Base-by-base conservation (phyloP, 1,140 invertebrate genomes). In the Plectrocnemia conspersa region DNA sequence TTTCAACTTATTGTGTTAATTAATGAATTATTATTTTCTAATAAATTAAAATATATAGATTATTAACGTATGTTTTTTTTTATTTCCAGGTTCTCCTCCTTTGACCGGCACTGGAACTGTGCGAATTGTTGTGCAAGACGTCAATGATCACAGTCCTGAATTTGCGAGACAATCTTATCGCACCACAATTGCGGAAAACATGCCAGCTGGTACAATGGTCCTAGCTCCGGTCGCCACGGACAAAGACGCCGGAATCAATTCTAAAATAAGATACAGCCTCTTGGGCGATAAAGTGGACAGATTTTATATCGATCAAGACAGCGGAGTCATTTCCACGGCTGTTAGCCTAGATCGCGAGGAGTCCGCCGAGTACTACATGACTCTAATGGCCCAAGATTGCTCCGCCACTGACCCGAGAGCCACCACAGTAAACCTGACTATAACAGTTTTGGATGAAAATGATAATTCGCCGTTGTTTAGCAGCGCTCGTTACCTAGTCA, bases 81-180 rank as follows among this genome's bases (percentile, higher is more conserved):
- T 55, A 53, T 64, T 79, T 79, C 13, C 72, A 91, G 90, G 91
- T 50, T 91, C 88, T 13, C 91, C 91, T 15, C 86, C 90, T 1
- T 72, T 94, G 16, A 95, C 90, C 11, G 91, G 90, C 44, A 88
- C 89, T 1, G 91, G 91, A 25, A 87, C 85, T 25, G 84, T 98
- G 1, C 81, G 80, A 61, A 83, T 99, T 27, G 75, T 92, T 38
- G 91, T 98, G 3, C 83, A 92, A 69, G 94, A 97, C 68, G 84
- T 93, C 23, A 97, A 97, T 69, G 93, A 97, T 69, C 91, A 96
- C 68, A 85, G 81, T 63, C 93, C 93, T 0, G 82, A 86, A 61
- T 91, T 91, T 64, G 83, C 83, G 61, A 77, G 86, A 52, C 82
- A 87, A 64, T 83, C 84, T 19, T 94, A 93, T 68, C 78, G 79